Conservation (phyloP, 2,888 invertebrate genomes). For the Malacosoma neustria region DNA sequence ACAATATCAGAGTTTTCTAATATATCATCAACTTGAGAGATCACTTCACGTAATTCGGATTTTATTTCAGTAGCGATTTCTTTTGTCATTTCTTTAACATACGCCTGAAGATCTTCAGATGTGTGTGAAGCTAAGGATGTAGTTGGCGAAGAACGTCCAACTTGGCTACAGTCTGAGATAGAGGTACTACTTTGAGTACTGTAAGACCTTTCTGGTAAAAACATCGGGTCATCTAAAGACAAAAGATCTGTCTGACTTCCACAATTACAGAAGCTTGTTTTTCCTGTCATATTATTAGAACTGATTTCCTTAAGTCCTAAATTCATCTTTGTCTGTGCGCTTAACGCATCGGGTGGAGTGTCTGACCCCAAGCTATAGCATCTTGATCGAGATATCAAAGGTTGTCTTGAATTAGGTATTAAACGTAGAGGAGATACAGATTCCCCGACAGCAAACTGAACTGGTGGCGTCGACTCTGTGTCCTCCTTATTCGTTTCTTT, state of each 20-base stretch:
- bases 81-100: constrained; percentile 85
- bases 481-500: constrained; percentile 59
- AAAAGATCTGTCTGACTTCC: constrained; percentile 83
- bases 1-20: constrained; percentile 79
- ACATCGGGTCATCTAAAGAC: constrained; percentile 75
- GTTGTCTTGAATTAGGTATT: constrained; percentile 35
- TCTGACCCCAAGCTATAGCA: constrained; percentile 81
- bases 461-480: constrained; percentile 40
- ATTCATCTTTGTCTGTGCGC: constrained; percentile 78
- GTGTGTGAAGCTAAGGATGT: constrained; percentile 67
- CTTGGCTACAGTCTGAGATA: constrained; percentile 71
- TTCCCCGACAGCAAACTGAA: constrained; percentile 82
- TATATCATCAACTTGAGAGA: constrained; percentile 86
- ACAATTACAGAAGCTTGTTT: constrained; percentile 78
- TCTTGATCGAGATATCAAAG: constrained; percentile 55
- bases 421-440: constrained; percentile 69
- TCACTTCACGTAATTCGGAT: constrained; percentile 87
- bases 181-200: constrained; percentile 65
- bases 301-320: constrained; percentile 75
- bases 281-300: constrained; percentile 44
- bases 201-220: constrained; percentile 57
- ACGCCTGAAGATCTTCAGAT: constrained; percentile 82
- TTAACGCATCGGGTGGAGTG: constrained; percentile 69
- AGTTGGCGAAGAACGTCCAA: constrained; percentile 72
- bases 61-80: constrained; percentile 88